Evolutionary conservation across 1,140 invertebrate genomes (phyloP).

Genomic region (Aphis craccivora): DNA sequence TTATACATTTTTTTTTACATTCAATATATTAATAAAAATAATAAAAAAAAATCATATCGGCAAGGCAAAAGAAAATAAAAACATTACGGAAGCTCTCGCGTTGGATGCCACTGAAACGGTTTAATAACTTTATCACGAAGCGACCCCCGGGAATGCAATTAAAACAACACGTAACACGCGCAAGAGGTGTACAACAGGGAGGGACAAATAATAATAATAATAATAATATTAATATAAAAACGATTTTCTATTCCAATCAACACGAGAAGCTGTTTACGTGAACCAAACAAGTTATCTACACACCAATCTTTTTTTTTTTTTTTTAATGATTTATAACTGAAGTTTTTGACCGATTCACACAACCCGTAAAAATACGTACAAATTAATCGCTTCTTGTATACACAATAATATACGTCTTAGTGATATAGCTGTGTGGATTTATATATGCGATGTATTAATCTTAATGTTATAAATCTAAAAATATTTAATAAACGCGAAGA

Average conservation of each 20-base stretch:
- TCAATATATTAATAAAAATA: background rate
- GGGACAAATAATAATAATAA: constrained; percentile 5
- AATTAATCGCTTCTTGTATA: background rate
- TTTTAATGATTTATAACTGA: constrained; percentile 8
- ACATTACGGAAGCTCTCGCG: background rate
- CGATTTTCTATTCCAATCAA: constrained; percentile 28
- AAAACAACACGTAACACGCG: constrained; percentile 40
- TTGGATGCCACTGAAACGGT: background rate
- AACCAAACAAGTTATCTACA: constrained; percentile 27
- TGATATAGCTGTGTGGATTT: background rate
- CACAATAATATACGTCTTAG: background rate
- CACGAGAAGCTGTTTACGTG: constrained; percentile 36
- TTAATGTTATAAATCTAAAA: background rate
- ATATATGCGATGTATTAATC: background rate
- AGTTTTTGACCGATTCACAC: background rate
- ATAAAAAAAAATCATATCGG: background rate
- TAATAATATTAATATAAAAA: constrained; percentile 36
- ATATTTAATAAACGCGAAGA: background rate
- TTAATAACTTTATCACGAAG: constrained; percentile 25
- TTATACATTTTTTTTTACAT: background rate
- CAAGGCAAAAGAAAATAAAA: background rate
- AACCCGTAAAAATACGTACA: background rate
- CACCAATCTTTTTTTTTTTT: background rate
- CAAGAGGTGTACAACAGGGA: constrained; percentile 6
- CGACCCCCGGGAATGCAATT: constrained; percentile 31